Percentiles rank a stretch among this genome's conserved stretches.
Conservation (phyloP, 2,888 invertebrate genomes). For the Auanema freiburgensis region DNA sequence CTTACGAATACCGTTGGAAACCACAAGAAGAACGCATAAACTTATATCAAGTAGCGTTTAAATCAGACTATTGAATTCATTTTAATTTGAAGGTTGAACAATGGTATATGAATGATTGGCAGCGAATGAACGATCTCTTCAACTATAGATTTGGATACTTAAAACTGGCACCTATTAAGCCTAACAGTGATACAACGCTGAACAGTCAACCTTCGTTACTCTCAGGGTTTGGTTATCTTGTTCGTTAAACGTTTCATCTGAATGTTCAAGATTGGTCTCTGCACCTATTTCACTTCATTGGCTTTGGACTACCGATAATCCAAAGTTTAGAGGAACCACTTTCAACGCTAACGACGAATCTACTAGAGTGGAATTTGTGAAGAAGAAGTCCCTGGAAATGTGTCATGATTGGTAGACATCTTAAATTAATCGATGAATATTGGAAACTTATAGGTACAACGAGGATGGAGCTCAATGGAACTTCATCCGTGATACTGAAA, state of each 20-base stretch:
- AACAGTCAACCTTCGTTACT: conserved; percentile 14
- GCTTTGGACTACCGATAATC: conserved; percentile 60
- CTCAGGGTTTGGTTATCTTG: conserved; percentile 3
- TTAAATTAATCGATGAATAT: no score
- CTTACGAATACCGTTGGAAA: conserved; percentile 54
- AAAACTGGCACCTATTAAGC: conserved; percentile 56
- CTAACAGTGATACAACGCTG: conserved; percentile 39
- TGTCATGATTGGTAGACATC: conserved; percentile 60
- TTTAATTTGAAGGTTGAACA: conserved; percentile 46
- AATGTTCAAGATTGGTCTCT: conserved; percentile 46
- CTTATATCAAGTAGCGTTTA: conserved; percentile 53
- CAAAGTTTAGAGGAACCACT: conserved; percentile 45
- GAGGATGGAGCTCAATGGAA: conserved; percentile 60
- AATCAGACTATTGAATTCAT: background rate
- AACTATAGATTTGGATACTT: conserved; percentile 61
- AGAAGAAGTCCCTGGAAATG: conserved; percentile 55
- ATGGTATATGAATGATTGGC: conserved; percentile 63
- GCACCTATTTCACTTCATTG: conserved; percentile 62
- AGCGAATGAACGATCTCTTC: conserved; percentile 57
- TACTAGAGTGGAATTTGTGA: conserved; percentile 43
- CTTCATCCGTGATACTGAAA: conserved; percentile 62
- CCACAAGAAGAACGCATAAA: conserved; percentile 61
- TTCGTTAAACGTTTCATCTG: background rate
- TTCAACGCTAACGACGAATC: conserved; percentile 46
- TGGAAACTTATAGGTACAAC: conserved; percentile 32